These are phyloP conservation scores for Mixornis gularis DNA, from an alignment of 2,113 vertebrate species.

Conservation along the genomic window DNA sequence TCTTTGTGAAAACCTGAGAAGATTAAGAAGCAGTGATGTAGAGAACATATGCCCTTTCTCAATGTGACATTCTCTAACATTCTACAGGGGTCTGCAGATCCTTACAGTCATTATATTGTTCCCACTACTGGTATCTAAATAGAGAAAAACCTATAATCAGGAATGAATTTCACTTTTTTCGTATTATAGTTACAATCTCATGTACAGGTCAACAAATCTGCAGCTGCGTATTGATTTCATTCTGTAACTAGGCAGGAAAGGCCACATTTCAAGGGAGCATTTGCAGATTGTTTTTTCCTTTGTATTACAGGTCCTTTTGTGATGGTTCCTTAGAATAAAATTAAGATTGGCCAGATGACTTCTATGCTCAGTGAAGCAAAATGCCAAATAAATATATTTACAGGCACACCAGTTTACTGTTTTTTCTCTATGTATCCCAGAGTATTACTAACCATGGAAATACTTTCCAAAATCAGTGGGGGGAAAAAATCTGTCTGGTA, in stretches of 20 bases:
- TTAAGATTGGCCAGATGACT: slow-evolving; percentile 56
- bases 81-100: slow-evolving; percentile 41
- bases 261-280: slow-evolving; percentile 62
- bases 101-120: slow-evolving; percentile 63
- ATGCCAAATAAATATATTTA: slow-evolving; percentile 57
- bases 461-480: slow-evolving; percentile 11
- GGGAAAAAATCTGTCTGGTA: slow-evolving; percentile 30
- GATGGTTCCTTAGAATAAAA: slow-evolving; percentile 40
- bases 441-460: slow-evolving; percentile 41
- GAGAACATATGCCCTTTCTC: slow-evolving; percentile 65
- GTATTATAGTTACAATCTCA: slow-evolving; percentile 57
- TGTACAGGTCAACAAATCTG: slow-evolving; percentile 67
- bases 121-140: slow-evolving; percentile 51
- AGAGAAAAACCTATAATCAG: slow-evolving; percentile 50
- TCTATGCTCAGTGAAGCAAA: slow-evolving; percentile 64
- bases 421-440: slow-evolving; percentile 26
- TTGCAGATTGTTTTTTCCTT: slow-evolving; percentile 65
- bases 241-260: slow-evolving; percentile 61
- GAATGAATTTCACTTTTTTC: slow-evolving; percentile 50
- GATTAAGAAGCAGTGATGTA: slow-evolving; percentile 73
- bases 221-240: slow-evolving; percentile 64
- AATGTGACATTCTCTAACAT: slow-evolving; percentile 59
- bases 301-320: slow-evolving; percentile 28
- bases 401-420: slow-evolving; percentile 25
- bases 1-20: slow-evolving; percentile 76